Evolutionary conservation across 2,888 invertebrate species (phyloP).

Genomic region (Phortica magna): DNA sequence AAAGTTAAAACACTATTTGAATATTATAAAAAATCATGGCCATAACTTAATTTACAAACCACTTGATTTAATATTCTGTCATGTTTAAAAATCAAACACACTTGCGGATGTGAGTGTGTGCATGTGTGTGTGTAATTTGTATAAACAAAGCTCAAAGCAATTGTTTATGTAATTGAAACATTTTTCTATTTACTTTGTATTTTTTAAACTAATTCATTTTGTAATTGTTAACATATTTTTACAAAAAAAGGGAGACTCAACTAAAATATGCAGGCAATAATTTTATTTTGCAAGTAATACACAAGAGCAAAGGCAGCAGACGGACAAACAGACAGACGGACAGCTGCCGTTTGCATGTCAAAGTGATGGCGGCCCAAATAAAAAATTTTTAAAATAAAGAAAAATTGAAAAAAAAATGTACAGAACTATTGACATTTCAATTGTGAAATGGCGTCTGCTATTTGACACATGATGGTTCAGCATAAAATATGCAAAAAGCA

Average conservation of each 20-base stretch:
- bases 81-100: no score
- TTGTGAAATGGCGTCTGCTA: constrained; percentile 64
- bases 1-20: no score
- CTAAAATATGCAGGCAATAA: not conserved
- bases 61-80: no score
- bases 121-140: no score
- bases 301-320: not conserved
- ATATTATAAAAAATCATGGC: no score
- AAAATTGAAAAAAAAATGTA: constrained; percentile 20
- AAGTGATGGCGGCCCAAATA: constrained; percentile 25
- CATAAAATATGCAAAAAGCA: constrained; percentile 30
- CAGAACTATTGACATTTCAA: constrained; percentile 45
- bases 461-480: constrained; percentile 66
- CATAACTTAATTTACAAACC: no score
- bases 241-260: not conserved
- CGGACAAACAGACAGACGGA: constrained; percentile 30
- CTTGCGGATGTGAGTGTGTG: not conserved
- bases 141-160: not conserved
- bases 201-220: not conserved
- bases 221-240: not conserved
- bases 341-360: constrained; percentile 34
- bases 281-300: not conserved
- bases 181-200: not conserved
- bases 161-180: not conserved
- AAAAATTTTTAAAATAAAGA: not conserved